phyloP scores from a whole-genome alignment of 2,888 invertebrate species.

The Enchytraeus crypticus region DNA sequence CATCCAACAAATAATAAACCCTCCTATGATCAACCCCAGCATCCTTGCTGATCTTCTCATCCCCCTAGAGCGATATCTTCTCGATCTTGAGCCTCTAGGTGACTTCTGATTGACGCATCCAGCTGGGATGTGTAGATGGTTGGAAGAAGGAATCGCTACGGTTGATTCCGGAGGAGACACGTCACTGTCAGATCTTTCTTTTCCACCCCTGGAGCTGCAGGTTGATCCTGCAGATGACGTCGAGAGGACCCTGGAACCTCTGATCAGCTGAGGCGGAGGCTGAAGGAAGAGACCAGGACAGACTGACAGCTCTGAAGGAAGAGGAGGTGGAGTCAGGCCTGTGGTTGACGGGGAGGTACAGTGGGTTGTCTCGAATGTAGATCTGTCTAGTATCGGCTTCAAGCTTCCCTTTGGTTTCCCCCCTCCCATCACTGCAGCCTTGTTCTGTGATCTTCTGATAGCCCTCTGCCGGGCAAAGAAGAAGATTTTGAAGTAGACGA shows the following conservation, averaged over 20 bases:
- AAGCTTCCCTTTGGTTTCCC: not conserved
- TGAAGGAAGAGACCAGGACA: not conserved
- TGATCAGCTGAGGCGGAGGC: too few relatives aligned
- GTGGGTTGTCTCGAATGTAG: not conserved
- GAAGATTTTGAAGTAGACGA: conserved; percentile 28
- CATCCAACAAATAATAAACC: conserved; percentile 48
- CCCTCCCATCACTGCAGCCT: not conserved
- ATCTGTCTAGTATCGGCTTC: not conserved
- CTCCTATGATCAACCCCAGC: conserved; percentile 30
- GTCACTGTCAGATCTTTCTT: not conserved
- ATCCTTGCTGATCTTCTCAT: conserved; percentile 25
- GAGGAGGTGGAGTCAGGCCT: not conserved
- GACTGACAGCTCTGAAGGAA: not conserved
- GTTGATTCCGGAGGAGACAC: not conserved
- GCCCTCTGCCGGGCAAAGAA: conserved; percentile 24
- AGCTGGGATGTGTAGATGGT: too few relatives aligned
- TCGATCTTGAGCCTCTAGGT: not conserved
- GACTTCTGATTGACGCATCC: not conserved
- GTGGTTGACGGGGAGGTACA: not conserved
- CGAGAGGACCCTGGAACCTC: not conserved
- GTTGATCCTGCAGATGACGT: not conserved
- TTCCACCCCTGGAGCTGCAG: not conserved
- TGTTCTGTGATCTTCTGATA: conserved; percentile 7
- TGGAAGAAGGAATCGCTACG: not conserved
- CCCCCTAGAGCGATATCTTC: conserved; percentile 1